phyloP scores from a whole-genome alignment of 2,797 vertebrate genomes.

The Cirrhinus mrigala region DNA sequence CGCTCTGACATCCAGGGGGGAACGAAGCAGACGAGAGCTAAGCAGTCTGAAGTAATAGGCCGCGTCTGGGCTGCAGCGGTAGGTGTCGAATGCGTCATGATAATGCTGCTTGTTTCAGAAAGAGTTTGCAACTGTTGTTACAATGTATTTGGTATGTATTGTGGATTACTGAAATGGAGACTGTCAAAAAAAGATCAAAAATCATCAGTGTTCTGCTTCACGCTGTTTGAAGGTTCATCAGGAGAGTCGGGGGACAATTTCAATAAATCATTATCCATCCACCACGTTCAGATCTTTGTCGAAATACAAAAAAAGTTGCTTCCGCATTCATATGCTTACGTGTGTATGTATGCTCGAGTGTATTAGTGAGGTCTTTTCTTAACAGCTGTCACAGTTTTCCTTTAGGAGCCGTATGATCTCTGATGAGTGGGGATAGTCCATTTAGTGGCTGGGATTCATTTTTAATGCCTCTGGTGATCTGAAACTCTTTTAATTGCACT shows the following conservation, averaged over 20 bases:
- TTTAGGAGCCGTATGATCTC: slow-evolving; percentile 58
- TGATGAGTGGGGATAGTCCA: slow-evolving; percentile 54
- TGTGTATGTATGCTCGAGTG: slow-evolving; percentile 7
- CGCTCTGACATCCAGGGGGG: slow-evolving; percentile 75
- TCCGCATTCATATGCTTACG: slow-evolving; percentile 31
- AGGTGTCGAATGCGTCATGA: not conserved
- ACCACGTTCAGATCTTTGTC: slow-evolving; percentile 53
- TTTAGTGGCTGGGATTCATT: slow-evolving; percentile 63
- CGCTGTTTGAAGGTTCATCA: slow-evolving; percentile 44
- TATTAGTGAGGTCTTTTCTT: slow-evolving; percentile 49
- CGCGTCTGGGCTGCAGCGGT: slow-evolving; percentile 49
- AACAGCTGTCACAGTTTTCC: slow-evolving; percentile 69
- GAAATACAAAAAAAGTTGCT: slow-evolving; percentile 47
- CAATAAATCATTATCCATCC: slow-evolving; percentile 53
- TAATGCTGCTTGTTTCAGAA: slow-evolving; percentile 62
- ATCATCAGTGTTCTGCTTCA: slow-evolving; percentile 47
- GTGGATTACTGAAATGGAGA: not conserved
- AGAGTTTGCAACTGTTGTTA: not conserved
- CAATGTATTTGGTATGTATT: not conserved
- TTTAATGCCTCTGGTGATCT: slow-evolving; percentile 69
- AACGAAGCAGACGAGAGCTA: slow-evolving; percentile 39
- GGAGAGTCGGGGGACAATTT: slow-evolving; percentile 60
- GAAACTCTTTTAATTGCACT: slow-evolving; percentile 69
- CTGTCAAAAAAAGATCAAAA: not conserved
- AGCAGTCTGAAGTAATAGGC: slow-evolving; percentile 65